Evolutionary conservation across 2,888 invertebrate genomes (phyloP).

Genomic region (Syrista parreyssii): DNA sequence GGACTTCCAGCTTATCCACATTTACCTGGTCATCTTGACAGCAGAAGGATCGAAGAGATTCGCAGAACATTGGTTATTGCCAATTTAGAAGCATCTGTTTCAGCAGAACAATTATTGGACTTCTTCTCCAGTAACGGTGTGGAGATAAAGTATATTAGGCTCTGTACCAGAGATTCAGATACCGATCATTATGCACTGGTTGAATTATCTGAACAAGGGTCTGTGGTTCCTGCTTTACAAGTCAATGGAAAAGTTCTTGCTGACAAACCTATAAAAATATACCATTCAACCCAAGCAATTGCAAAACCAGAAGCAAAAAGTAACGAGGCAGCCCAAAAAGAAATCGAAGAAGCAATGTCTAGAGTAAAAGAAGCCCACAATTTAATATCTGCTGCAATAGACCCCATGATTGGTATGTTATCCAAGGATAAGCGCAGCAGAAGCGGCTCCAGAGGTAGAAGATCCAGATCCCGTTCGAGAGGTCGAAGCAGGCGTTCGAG

Average conservation of each 20-base stretch:
- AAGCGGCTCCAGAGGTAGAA: conserved; percentile 66
- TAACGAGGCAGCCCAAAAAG: conserved; percentile 93
- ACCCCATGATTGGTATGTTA: conserved; percentile 88
- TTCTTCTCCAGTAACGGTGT: conserved; percentile 84
- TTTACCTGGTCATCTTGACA: conserved; percentile 87
- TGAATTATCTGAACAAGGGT: conserved; percentile 93
- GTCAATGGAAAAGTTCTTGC: conserved; percentile 84
- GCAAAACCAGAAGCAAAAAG: conserved; percentile 94
- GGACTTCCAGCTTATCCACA: conserved; percentile 93
- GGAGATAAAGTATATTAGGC: conserved; percentile 94
- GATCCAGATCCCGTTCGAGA: conserved; percentile 74
- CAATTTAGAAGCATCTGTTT: conserved; percentile 75
- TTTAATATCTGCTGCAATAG: conserved; percentile 93
- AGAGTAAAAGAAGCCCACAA: conserved; percentile 96
- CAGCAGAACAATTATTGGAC: conserved; percentile 86
- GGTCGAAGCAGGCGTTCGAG: conserved; percentile 68
- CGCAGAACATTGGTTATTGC: conserved; percentile 91
- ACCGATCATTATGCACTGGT: conserved; percentile 85
- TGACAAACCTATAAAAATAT: conserved; percentile 79
- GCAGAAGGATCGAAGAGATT: conserved; percentile 94
- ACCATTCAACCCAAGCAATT: conserved; percentile 93
- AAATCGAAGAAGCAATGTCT: conserved; percentile 97
- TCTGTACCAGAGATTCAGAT: conserved; percentile 87
- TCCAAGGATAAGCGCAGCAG: conserved; percentile 84
- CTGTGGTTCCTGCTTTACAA: conserved; percentile 86